Base-by-base conservation (phyloP, 2,888 invertebrate genomes). In the Pristionchus exspectatus region DNA sequence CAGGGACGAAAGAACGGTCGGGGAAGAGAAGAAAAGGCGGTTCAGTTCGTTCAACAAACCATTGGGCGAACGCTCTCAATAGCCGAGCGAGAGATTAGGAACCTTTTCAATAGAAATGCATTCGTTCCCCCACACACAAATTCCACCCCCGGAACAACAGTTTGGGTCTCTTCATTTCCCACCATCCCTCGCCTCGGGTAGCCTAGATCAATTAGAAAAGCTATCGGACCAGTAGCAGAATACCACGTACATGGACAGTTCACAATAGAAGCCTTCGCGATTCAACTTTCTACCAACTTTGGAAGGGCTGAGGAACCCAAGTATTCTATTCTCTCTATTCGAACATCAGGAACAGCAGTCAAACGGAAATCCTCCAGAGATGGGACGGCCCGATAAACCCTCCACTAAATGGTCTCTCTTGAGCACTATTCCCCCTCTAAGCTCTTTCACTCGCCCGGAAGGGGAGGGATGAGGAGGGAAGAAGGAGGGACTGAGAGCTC, bases 381-480 rank as follows among this genome's bases (percentile, higher is more conserved):
- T 81, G 81, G 81, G 81, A 81, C 50, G 18, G 50, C 18, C 50
- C 50, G 81, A 81, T 81, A 81, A 81, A 81, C 81, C 77, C 44
- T 50, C 44, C 50, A 54, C 44, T 44, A 81, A 81, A 81, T 81
- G 81, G 81, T 81, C 77, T 72, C 33, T 72, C 69, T 66, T 27
- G 69, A 77, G 44, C 24, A 77, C 50, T 54, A 24, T 81, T 44
- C 50, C 14, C 77, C 44, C n/a, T 27, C 81, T 77, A 44, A 77
- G 77, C 77, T 77, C 77, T 77, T 77, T 77, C 24, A 44, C 44
- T 77, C 21, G 12, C 12, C 38, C 81, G 50, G 81, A 74, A 38
- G 74, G 30, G 30, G 66, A 66, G 33, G 72, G 74, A 74, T 74
- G 81, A 81, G 50, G 50, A 44, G 77, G n/a, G 44, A 50, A 54